phyloP scores from a whole-genome alignment of 2,888 invertebrate genomes.

The Parthenolecanium corni region DNA sequence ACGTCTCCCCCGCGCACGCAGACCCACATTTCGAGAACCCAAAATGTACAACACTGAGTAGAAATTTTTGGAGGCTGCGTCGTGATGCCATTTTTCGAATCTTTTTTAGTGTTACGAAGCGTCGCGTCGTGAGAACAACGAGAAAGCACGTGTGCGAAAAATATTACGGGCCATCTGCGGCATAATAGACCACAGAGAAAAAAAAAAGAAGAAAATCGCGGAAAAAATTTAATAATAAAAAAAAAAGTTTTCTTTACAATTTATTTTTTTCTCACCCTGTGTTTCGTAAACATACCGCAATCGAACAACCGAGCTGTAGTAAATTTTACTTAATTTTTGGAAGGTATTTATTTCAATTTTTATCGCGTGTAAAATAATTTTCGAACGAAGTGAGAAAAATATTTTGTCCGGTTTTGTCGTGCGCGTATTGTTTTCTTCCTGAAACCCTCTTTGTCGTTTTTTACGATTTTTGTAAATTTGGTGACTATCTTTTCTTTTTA shows the following conservation, averaged over 20 bases:
- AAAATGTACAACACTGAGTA: conserved; percentile 17
- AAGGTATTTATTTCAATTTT: background rate
- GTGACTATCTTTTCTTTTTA: too few relatives aligned
- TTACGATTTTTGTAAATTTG: too few relatives aligned
- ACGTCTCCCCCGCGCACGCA: background rate
- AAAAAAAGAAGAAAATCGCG: background rate
- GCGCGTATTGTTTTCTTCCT: too few relatives aligned
- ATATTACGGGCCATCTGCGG: conserved; percentile 7
- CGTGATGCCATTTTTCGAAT: conserved; percentile 23
- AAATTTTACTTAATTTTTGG: background rate
- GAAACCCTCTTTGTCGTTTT: too few relatives aligned
- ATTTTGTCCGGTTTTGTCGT: too few relatives aligned
- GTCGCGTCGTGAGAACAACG: conserved; percentile 8
- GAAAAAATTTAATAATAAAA: background rate
- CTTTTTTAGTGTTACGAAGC: conserved; percentile 16
- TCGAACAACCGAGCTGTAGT: too few relatives aligned
- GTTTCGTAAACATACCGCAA: too few relatives aligned
- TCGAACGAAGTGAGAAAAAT: too few relatives aligned
- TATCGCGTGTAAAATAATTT: conserved; percentile 6
- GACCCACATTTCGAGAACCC: background rate
- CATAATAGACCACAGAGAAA: too few relatives aligned
- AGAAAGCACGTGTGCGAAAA: conserved; percentile 14
- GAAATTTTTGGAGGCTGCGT: conserved; percentile 27
- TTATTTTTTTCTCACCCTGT: background rate
- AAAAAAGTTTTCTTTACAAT: background rate